phyloP scores from a whole-genome alignment of 35 echinoderm and acorn worm genomes.

The Anneissia japonica region DNA sequence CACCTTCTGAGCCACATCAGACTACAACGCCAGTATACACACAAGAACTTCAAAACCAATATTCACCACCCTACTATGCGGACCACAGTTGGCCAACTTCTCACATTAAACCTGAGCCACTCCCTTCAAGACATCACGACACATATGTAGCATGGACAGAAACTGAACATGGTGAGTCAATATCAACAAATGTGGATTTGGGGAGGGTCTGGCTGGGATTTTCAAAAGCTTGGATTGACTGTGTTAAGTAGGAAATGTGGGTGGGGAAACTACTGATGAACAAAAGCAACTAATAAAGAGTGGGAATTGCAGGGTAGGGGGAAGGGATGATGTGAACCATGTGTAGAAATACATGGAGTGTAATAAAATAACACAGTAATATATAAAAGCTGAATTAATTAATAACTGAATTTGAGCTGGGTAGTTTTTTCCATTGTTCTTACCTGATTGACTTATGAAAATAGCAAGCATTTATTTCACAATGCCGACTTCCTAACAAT shows the following conservation, averaged over 20 bases:
- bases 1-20: neutral
- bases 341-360: no score
- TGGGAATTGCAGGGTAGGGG: no score
- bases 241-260: no score
- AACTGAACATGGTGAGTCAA: neutral
- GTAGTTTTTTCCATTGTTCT: no score
- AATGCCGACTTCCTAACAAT: neutral
- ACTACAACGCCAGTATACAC: neutral
- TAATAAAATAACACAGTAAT: no score
- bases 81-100: neutral
- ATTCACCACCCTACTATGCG: neutral
- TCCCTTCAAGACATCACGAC: neutral
- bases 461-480: neutral
- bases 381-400: no score
- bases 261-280: no score
- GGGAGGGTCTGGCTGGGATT: no score
- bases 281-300: no score
- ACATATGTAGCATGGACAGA: neutral
- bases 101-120: neutral
- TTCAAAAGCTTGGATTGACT: no score
- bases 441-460: neutral
- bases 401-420: no score
- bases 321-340: no score
- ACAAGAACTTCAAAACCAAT: neutral
- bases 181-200: neutral